Conservation (phyloP, 2,113 vertebrate genomes). For the Syrmaticus mikado region DNA sequence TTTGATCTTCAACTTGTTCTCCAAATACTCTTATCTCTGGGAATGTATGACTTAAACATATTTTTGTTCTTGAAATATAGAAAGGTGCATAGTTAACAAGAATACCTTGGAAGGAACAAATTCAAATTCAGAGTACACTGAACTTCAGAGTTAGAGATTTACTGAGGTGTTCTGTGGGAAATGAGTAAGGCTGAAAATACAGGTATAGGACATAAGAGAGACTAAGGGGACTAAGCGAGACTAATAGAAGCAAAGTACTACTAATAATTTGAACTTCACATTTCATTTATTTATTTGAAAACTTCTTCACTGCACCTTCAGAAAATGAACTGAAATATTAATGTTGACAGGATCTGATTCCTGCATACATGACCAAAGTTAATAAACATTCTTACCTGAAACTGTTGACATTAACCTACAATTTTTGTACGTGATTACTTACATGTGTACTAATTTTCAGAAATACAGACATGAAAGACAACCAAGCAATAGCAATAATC, state of each 20-base stretch:
- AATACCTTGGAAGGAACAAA: neutral
- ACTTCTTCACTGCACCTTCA: neutral
- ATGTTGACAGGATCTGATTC: neutral
- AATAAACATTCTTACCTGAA: neutral
- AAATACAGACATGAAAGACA: neutral
- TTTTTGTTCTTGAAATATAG: neutral
- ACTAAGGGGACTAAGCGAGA: neutral
- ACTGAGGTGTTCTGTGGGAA: neutral
- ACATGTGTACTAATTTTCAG: neutral
- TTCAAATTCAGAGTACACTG: neutral
- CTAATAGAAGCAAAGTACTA: neutral
- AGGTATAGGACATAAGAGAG: neutral
- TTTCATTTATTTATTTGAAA: neutral
- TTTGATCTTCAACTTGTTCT: neutral
- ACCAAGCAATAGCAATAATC: neutral
- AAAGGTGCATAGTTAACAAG: neutral
- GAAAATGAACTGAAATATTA: neutral
- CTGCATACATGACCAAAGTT: neutral
- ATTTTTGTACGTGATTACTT: neutral
- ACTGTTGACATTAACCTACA: neutral
- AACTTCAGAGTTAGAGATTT: conserved; percentile 4
- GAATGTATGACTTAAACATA: neutral
- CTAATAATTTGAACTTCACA: neutral
- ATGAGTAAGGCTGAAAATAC: neutral
- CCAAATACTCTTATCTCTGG: neutral